These are phyloP conservation scores for Macquaria ambigua DNA, from an alignment of 2,113 vertebrate species.

Conservation along the genomic window DNA sequence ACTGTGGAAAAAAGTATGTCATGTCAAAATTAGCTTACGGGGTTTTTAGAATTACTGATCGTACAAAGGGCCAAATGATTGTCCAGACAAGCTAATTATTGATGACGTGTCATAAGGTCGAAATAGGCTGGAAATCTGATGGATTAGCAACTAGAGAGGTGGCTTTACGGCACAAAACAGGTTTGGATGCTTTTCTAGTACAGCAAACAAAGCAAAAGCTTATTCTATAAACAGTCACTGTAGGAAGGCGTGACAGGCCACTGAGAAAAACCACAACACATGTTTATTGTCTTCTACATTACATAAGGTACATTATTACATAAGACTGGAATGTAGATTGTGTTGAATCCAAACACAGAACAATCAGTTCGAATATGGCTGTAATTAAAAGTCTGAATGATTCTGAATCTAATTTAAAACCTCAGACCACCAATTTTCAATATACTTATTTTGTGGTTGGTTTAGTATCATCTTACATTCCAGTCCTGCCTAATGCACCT, in stretches of 20 bases:
- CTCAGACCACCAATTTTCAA: not conserved
- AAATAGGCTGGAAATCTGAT: not conserved
- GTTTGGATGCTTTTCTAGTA: not conserved
- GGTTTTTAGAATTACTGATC: not conserved
- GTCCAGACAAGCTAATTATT: not conserved
- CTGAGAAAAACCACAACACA: not conserved
- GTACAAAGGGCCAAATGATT: not conserved
- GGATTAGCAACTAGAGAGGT: not conserved
- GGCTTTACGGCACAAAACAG: not conserved
- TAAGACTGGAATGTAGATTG: not conserved
- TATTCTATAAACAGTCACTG: not conserved
- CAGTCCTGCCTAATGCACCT: not conserved
- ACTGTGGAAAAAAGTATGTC: not conserved
- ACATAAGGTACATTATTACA: not conserved
- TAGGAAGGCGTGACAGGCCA: not conserved
- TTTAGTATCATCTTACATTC: not conserved
- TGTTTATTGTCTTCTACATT: not conserved
- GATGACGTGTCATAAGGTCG: not conserved
- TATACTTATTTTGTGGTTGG: not conserved
- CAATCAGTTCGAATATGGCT: not conserved
- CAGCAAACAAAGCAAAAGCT: not conserved
- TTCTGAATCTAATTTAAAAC: not conserved
- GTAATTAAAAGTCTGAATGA: not conserved
- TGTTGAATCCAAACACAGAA: not conserved
- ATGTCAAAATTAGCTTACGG: not conserved